Evolutionary conservation across 2,888 invertebrate genomes (phyloP), one percentile per base, ranked within the genome.

Genomic region (Andricus quercusramuli): DNA sequence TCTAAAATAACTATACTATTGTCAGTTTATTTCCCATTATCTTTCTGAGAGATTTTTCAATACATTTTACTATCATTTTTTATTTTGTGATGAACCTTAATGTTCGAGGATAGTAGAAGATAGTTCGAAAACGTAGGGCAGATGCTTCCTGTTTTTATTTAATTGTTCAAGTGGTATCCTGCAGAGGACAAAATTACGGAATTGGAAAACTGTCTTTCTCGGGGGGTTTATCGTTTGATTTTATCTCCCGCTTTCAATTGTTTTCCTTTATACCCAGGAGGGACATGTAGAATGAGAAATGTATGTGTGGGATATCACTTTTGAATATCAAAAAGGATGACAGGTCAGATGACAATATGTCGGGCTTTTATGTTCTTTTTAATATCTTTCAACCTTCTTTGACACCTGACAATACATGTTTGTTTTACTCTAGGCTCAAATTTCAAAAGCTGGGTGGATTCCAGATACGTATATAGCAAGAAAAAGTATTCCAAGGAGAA

Each of bases 171-270:
- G n/a, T 5, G 15, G 4, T n/a, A 56, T 56, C 11, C n/a, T 56
- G 9, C n/a, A 11, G 11, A n/a, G 17, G 9, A 22, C n/a, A n/a
- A 56, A 56, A 56, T 56, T 9, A 11, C 11, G n/a, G 41, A 37
- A 67, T 67, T 41, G 67, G 41, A 13, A 41, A 67, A 67, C n/a
- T 67, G 97, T 97, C 97, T 97, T 97, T 97, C 97, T 97, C 96
- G 97, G 87, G 91, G 88, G 91, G 91, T 91, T 91, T 90, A 90
- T 84, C 89, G 88, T 90, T 90, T 88, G 62, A 79, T 64, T 82
- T 80, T 62, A 78, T 78, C 59, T 44, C n/a, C 41, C 51, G 17
- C 32, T 41, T 70, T 20, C 56, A 65, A 6, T 64, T 70, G 17
- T 62, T 70, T 56, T 65, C 64, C 56, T n/a, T 76, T 37, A 6